A percentile compares a stretch with the other conserved stretches of the same genome.
These are phyloP conservation scores for Sarcophaga rosellei DNA, from an alignment of 2,888 invertebrate genomes.

Conservation along the genomic window DNA sequence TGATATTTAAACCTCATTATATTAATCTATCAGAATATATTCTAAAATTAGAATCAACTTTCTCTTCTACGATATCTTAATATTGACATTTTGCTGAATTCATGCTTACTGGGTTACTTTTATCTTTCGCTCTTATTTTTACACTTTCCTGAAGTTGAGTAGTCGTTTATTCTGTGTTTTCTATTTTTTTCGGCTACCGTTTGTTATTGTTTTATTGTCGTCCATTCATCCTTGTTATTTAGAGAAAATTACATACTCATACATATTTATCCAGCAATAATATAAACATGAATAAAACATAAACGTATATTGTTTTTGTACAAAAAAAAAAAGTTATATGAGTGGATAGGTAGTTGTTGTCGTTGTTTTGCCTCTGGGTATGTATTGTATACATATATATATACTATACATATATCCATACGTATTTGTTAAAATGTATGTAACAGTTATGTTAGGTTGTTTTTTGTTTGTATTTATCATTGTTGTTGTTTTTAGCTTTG, in stretches of 20 bases:
- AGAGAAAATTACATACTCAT: background rate
- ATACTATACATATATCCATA: background rate
- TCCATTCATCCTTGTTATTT: conserved; percentile 1
- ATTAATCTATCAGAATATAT: too few relatives aligned
- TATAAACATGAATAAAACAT: conserved; percentile 9
- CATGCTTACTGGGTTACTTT: background rate
- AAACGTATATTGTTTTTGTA: background rate
- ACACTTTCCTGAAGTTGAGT: background rate
- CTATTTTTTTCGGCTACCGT: background rate
- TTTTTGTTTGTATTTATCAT: background rate
- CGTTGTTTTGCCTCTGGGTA: background rate
- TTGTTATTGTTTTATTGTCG: conserved; percentile 1
- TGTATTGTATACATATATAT: too few relatives aligned
- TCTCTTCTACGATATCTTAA: too few relatives aligned
- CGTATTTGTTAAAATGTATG: background rate
- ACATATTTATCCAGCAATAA: conserved; percentile 5
- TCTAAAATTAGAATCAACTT: too few relatives aligned
- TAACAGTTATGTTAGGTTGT: background rate
- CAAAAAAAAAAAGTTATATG: background rate
- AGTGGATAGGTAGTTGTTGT: background rate
- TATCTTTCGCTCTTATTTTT: background rate
- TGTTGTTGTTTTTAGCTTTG: conserved; percentile 32
- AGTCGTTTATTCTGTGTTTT: background rate
- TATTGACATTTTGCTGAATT: background rate
- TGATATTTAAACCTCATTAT: too few relatives aligned